A percentile compares a stretch with the other conserved stretches of the same genome.
These are phyloP conservation scores for Betta splendens DNA, from an alignment of 2,797 vertebrate species.

Conservation along the genomic window DNA sequence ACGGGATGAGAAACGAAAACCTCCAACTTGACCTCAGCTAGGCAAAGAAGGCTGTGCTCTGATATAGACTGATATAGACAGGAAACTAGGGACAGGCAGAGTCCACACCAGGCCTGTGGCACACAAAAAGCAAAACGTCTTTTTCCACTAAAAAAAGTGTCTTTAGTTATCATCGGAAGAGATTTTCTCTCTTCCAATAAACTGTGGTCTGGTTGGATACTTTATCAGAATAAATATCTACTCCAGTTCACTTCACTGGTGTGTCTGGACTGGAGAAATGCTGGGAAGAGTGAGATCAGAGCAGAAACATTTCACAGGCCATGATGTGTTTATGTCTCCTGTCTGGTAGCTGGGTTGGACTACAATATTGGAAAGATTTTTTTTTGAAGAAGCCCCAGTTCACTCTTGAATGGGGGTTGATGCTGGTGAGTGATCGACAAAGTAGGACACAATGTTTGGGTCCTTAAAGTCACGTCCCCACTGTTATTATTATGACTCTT, in stretches of 20 bases:
- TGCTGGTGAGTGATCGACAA: constrained; percentile 9
- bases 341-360: constrained; percentile 64
- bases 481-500: neutral
- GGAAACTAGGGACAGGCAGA: neutral
- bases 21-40: constrained; percentile 13
- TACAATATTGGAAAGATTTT: constrained; percentile 48
- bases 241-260: constrained; percentile 20
- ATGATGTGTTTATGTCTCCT: constrained; percentile 73
- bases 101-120: neutral
- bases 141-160: neutral
- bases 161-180: neutral
- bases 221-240: constrained; percentile 31
- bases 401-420: constrained; percentile 23
- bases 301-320: constrained; percentile 65
- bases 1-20: constrained; percentile 18
- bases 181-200: constrained; percentile 7
- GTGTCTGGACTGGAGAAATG: constrained; percentile 47
- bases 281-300: constrained; percentile 78
- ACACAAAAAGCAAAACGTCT: neutral
- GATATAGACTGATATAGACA: constrained; percentile 1
- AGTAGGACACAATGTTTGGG: constrained; percentile 10
- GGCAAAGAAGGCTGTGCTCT: constrained; percentile 7
- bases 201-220: constrained; percentile 31
- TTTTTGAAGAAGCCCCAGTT: constrained; percentile 44
- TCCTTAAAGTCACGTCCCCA: neutral